phyloP scores from a whole-genome alignment of 2,888 invertebrate genomes.

The Caenorhabditis doughertyi region DNA sequence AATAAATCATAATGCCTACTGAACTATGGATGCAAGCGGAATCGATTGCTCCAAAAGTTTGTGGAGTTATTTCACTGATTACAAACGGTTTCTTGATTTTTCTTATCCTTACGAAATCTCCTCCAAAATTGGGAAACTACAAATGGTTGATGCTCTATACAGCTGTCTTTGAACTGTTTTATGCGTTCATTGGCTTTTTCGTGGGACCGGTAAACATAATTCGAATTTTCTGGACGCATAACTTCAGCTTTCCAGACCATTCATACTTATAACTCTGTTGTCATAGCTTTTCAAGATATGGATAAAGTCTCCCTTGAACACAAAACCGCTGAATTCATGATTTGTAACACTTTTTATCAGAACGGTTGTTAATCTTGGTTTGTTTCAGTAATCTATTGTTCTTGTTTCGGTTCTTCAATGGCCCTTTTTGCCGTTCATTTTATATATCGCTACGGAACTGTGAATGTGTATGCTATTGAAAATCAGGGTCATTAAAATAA shows the following conservation, averaged over 20 bases:
- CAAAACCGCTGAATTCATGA: background rate
- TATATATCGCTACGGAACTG: conserved; percentile 23
- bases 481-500: background rate
- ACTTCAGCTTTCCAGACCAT: background rate
- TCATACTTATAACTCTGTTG: background rate
- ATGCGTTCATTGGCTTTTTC: background rate
- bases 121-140: background rate
- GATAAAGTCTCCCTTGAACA: background rate
- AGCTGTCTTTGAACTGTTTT: background rate
- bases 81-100: background rate
- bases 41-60: background rate
- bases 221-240: background rate
- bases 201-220: background rate
- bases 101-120: background rate
- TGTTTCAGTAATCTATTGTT: conserved; percentile 11
- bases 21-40: background rate
- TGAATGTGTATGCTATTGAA: background rate
- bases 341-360: background rate
- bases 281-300: conserved; percentile 6
- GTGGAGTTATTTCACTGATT: background rate
- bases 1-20: background rate
- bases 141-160: conserved; percentile 13
- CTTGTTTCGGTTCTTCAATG: conserved; percentile 20
- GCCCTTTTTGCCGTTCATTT: conserved; percentile 29
- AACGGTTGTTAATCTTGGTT: background rate